These are phyloP conservation scores for Ptiloglossa arizonensis DNA, from an alignment of 1,140 invertebrate genomes.

Conservation along the genomic window DNA sequence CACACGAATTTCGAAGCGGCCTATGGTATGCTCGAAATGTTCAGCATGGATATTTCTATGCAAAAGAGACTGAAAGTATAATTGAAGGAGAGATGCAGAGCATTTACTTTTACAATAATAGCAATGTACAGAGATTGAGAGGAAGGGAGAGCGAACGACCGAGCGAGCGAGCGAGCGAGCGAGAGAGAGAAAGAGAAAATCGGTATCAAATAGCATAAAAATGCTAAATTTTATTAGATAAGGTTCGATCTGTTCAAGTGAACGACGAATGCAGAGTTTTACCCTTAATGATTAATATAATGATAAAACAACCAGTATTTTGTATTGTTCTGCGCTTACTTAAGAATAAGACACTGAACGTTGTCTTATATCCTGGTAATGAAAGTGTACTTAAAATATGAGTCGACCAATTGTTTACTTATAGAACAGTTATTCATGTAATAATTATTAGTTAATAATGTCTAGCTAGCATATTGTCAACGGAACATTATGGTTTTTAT, in stretches of 20 bases:
- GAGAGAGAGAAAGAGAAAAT: conserved; percentile 18
- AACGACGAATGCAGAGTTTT: conserved; percentile 45
- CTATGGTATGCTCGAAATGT: conserved; percentile 72
- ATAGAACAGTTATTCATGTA: conserved; percentile 65
- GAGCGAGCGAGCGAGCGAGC: neutral
- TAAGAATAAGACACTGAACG: conserved; percentile 73
- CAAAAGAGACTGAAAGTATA: conserved; percentile 74
- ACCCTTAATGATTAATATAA: conserved; percentile 59
- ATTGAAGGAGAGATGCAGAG: conserved; percentile 65
- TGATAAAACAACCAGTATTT: conserved; percentile 77
- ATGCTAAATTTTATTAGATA: conserved; percentile 58
- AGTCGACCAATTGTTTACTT: conserved; percentile 69
- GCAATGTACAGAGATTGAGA: conserved; percentile 58
- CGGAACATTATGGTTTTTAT: conserved; percentile 47
- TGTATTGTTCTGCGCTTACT: conserved; percentile 76
- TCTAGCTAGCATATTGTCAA: conserved; percentile 54
- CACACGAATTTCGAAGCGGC: conserved; percentile 74
- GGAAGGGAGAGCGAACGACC: conserved; percentile 41
- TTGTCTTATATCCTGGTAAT: conserved; percentile 74
- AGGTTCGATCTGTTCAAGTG: conserved; percentile 43
- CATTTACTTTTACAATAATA: conserved; percentile 68
- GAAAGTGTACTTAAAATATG: conserved; percentile 78
- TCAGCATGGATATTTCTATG: conserved; percentile 71
- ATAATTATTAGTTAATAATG: conserved; percentile 60
- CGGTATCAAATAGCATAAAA: conserved; percentile 58